Base-by-base conservation (phyloP, 23 tunicate genomes). In the Halocynthia aurantium region DNA sequence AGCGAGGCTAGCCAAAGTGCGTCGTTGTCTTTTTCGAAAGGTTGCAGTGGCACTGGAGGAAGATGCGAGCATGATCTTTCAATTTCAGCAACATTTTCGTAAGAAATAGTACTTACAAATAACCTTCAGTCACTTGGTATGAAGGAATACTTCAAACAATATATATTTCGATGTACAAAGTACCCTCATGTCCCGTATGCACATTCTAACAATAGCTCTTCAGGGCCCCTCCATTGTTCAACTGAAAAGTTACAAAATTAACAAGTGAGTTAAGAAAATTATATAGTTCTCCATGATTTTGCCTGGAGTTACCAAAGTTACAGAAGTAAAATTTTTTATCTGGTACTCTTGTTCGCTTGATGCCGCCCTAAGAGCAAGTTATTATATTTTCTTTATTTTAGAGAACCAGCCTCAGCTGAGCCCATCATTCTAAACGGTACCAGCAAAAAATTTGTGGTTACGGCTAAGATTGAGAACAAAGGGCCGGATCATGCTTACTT, bases 401-500 rank as follows among this genome's bases (percentile, higher is more conserved):
- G 84, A 58, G 15, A 22, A 52, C 79, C 54, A 7, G 19, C 62
- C 17, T 70, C 77, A 20, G 10, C 8, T 7, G 76, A 57, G 22
- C 64, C 56, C 6, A 55, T 81, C 7, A 49, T 69, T 51, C 54
- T 81, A 55, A 69, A 44, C 53, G 66, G 72, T 6, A 31, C 8
- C 2, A 22, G 31, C 31, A 51, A 53, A 63, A 53, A 63, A 8
- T 22, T 82, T 22, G 20, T 53, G 12, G 69, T 82, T 9, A 73
- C 6, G 18, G 51, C 22, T 63, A 57, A 50, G 8, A 82, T 82
- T 51, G 22, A 49, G 7, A 82, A 82, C 66, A 54, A 15, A 8
- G 86, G 86, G 5, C 81, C 81, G 7, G 86, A 82, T 54, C 69
- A 82, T 62, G 80, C 86, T 7, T 75, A 52, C 55, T 82, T 82